phyloP scores from a whole-genome alignment of 2,113 vertebrate genomes.

The Podarcis raffonei region DNA sequence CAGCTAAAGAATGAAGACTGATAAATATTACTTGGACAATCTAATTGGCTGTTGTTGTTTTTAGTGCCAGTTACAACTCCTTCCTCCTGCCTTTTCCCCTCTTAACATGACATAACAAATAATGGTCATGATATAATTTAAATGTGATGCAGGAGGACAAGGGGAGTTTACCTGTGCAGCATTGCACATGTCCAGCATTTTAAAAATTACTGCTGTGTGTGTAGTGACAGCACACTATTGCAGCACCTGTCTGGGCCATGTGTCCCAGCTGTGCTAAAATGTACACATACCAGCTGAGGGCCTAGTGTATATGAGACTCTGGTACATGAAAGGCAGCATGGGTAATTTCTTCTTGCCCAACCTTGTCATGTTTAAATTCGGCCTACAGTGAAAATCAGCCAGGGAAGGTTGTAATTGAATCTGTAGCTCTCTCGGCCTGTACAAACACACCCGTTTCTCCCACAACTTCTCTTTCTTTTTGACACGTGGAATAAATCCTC shows the following conservation, averaged over 20 bases:
- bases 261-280: not conserved
- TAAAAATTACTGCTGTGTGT: not conserved
- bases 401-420: not conserved
- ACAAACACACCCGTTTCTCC: not conserved
- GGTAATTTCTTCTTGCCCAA: not conserved
- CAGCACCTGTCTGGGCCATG: not conserved
- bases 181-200: not conserved
- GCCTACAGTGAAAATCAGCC: not conserved
- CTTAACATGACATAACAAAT: not conserved
- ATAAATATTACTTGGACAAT: not conserved
- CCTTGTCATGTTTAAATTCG: not conserved
- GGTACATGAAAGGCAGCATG: not conserved
- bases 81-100: not conserved
- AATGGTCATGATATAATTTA: not conserved
- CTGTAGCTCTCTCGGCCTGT: not conserved
- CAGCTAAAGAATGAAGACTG: not conserved
- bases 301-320: not conserved
- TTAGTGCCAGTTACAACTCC: not conserved
- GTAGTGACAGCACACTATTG: not conserved
- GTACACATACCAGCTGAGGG: not conserved
- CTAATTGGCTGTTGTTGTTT: not conserved
- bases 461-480: not conserved
- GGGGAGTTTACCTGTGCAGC: not conserved
- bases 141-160: not conserved
- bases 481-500: not conserved